Base-by-base conservation (phyloP, 2,888 invertebrate genomes). In the Erannis defoliaria region DNA sequence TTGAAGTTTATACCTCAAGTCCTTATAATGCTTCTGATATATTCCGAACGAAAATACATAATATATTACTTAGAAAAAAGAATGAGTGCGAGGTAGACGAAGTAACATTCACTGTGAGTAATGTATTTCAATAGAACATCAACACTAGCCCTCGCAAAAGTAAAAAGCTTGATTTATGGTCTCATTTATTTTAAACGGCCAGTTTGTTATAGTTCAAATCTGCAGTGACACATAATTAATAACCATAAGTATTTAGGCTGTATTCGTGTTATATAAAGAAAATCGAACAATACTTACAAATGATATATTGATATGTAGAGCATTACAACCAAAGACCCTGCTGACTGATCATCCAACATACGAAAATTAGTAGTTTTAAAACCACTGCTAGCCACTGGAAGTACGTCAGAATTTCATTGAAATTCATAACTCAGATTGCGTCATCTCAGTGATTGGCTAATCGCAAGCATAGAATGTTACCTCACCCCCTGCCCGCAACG, bases 101-200 rank as follows among this genome's bases (percentile, higher is more conserved):
- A 45, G 51, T 31, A 5, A 38, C 46, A 57, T 45, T 29, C 16
- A 29, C 50, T 23, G 14, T 55, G n/a, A n/a, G n/a, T n/a, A n/a
- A n/a, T n/a, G 29, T 70, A 71, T 72, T 69, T 74, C 64, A 64
- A 69, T 70, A 62, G 62, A 70, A 62, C 67, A 71, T 64, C 71
- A 66, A 43, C 55, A 55, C 55, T 72, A 71, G 67, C 71, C 68
- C 74, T 70, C 53, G 63, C 53, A 64, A 56, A 70, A 70, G 67
- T 64, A 69, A 72, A 65, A 66, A 62, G 63, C 40, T 49, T 72
- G 75, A 76, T 73, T 76, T 70, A 75, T 74, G 60, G 55, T 53
- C 49, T 66, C 49, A 54, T 55, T 66, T 54, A 64, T 67, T 71
- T n/a, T 61, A 71, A 68, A 66, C 59, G 63, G 64, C 48, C 64